phyloP scores from a whole-genome alignment of 1,140 invertebrate genomes.

The Aphelinus certus region DNA sequence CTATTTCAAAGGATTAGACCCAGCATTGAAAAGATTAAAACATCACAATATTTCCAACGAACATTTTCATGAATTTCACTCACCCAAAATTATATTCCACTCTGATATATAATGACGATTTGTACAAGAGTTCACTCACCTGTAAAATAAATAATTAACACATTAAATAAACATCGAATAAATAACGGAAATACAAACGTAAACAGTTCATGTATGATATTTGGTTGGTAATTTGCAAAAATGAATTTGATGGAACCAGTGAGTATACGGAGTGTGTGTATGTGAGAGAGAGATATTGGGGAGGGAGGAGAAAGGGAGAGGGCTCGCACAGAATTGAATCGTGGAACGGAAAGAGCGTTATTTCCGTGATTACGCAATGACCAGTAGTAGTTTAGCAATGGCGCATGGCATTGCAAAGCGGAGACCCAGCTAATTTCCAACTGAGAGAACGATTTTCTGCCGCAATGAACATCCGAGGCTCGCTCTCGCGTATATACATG shows the following conservation, averaged over 20 bases:
- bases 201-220: neutral
- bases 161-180: neutral
- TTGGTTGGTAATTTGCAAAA: too few relatives aligned
- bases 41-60: too few relatives aligned
- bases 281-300: neutral
- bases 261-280: too few relatives aligned
- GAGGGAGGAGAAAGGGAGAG: neutral
- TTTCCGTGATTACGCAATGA: conserved; percentile 39
- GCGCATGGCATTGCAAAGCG: neutral
- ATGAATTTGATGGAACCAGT: too few relatives aligned
- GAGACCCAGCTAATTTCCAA: conserved; percentile 33
- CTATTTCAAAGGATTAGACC: too few relatives aligned
- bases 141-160: conserved; percentile 7
- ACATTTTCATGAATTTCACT: too few relatives aligned
- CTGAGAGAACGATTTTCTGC: conserved; percentile 29
- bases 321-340: conserved; percentile 18
- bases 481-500: too few relatives aligned
- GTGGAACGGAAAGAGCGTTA: conserved; percentile 33
- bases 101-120: neutral
- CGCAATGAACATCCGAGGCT: conserved; percentile 2
- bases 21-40: too few relatives aligned
- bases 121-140: neutral
- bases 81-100: too few relatives aligned
- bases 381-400: neutral
- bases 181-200: neutral